Evolutionary conservation across 1,140 invertebrate species (phyloP).

Genomic region (Melitaea cinxia): DNA sequence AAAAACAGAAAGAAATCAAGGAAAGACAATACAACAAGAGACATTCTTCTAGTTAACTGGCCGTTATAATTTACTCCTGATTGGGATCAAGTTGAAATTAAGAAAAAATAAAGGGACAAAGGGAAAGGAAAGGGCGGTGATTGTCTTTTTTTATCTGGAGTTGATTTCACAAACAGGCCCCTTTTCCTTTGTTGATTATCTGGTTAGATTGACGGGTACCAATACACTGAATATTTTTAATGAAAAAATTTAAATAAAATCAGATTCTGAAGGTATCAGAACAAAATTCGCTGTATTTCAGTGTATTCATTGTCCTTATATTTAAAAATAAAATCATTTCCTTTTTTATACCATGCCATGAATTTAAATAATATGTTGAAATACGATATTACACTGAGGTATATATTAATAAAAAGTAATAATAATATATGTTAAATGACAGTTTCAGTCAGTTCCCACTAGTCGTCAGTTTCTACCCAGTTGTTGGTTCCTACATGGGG

Average conservation of each 20-base stretch:
- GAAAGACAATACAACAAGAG: constrained; percentile 65
- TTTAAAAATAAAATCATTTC: too few species aligned
- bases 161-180: constrained; percentile 71
- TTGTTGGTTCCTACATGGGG: too few species aligned
- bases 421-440: too few species aligned
- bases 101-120: constrained; percentile 75
- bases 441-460: too few species aligned
- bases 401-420: too few species aligned
- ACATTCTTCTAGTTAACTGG: constrained; percentile 74
- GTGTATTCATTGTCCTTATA: too few species aligned
- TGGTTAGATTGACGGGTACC: constrained; percentile 24
- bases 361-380: too few species aligned
- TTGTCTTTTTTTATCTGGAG: constrained; percentile 68
- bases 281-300: neutral
- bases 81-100: constrained; percentile 79
- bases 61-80: constrained; percentile 80
- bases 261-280: neutral
- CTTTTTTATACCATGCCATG: too few species aligned
- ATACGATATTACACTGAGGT: too few species aligned
- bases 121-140: constrained; percentile 47
- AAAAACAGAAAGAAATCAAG: constrained; percentile 50
- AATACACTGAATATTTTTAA: constrained; percentile 22
- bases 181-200: constrained; percentile 62
- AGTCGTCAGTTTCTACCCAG: too few species aligned
- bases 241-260: neutral